Conservation (phyloP, 2,113 vertebrate species). For the Muntiacus reevesi region DNA sequence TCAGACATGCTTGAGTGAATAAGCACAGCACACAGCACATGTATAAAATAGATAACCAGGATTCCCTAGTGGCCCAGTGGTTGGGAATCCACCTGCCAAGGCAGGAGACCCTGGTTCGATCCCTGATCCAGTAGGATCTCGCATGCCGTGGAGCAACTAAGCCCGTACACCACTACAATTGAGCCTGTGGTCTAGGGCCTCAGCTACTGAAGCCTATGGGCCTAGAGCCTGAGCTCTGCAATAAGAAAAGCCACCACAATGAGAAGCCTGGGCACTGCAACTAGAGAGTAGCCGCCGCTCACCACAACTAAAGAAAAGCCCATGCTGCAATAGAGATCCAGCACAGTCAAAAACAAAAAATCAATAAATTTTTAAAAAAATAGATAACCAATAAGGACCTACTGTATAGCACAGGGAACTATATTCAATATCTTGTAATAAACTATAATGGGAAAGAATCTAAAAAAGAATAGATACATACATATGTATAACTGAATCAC, state of each 20-base stretch:
- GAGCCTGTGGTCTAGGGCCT: not conserved
- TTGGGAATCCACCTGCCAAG: not conserved
- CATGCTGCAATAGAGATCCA: not conserved
- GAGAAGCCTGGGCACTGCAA: not conserved
- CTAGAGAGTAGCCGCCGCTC: not conserved
- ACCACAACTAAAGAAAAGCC: not conserved
- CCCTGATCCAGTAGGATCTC: not conserved
- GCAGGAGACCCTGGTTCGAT: not conserved
- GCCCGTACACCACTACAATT: fast-evolving
- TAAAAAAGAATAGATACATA: not conserved
- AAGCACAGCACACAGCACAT: not conserved
- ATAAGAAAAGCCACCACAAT: not conserved
- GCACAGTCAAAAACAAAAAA: not conserved
- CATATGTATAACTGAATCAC: not conserved
- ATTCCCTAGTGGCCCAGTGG: not conserved
- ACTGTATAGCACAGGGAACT: not conserved
- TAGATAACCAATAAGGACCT: not conserved
- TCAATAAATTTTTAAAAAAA: not conserved
- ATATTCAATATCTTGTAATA: not conserved
- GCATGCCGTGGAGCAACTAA: not conserved
- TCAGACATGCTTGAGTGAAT: not conserved
- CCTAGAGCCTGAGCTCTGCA: not conserved
- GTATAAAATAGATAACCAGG: not conserved
- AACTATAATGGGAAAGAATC: not conserved
- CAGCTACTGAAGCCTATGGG: not conserved